These are phyloP conservation scores for Columbina picui DNA, from an alignment of 2,113 vertebrate genomes.

Conservation along the genomic window DNA sequence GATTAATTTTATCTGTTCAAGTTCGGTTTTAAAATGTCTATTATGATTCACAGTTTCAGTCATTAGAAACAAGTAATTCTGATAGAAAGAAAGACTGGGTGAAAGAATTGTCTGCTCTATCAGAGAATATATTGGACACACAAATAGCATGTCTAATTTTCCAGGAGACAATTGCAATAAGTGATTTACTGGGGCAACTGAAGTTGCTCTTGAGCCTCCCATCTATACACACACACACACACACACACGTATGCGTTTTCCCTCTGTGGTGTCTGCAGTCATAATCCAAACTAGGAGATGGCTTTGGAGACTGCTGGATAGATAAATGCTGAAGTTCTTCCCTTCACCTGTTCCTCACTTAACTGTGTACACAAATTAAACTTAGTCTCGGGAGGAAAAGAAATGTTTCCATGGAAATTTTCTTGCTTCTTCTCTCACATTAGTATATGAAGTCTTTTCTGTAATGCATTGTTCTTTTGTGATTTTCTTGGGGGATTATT, in stretches of 20 bases:
- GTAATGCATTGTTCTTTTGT: not conserved
- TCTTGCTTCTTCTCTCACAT: not conserved
- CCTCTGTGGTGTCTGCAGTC: not conserved
- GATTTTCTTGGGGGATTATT: not conserved
- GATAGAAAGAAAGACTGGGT: not conserved
- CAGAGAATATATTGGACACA: not conserved
- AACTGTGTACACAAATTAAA: not conserved
- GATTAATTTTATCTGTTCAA: not conserved
- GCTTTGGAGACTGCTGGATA: not conserved
- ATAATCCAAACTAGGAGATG: not conserved
- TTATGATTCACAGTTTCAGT: not conserved
- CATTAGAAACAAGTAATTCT: not conserved
- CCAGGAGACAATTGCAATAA: not conserved
- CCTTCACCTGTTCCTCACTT: not conserved
- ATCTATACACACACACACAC: not conserved
- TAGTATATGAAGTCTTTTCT: not conserved
- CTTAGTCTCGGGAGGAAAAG: not conserved
- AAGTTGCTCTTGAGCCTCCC: not conserved
- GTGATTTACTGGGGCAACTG: not conserved
- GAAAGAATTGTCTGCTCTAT: not conserved
- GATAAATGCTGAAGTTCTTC: not conserved
- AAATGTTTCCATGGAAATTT: not conserved
- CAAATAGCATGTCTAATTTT: not conserved
- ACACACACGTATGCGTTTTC: too few species aligned
- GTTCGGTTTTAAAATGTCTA: not conserved